Conservation (phyloP, 2,113 vertebrate species). For the Tapirus terrestris region DNA sequence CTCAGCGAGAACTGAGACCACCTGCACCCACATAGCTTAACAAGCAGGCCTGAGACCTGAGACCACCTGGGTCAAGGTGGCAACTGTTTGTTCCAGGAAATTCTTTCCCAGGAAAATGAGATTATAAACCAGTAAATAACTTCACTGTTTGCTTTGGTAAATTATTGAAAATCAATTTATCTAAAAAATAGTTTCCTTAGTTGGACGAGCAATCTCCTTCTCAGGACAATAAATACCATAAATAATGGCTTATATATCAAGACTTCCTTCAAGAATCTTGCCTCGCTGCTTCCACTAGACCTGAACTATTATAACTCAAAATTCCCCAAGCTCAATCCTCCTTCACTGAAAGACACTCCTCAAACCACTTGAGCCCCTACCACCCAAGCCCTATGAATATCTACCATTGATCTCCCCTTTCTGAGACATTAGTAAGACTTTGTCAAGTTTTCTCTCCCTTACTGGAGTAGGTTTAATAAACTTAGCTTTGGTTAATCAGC, state of each 20-base stretch:
- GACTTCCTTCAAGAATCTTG: neutral
- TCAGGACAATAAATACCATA: neutral
- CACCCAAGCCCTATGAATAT: neutral
- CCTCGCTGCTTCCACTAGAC: neutral
- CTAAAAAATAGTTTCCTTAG: conserved; percentile 12
- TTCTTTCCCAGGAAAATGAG: neutral
- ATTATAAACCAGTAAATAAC: neutral
- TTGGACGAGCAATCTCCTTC: neutral
- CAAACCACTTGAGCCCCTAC: neutral
- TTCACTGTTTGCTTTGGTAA: neutral
- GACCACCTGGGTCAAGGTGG: neutral
- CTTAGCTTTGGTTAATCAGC: neutral
- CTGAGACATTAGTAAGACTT: neutral
- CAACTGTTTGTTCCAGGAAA: neutral
- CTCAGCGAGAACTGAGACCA: neutral
- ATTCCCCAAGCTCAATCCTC: neutral
- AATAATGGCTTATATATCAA: neutral
- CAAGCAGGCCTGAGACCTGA: neutral
- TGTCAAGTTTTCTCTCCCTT: neutral
- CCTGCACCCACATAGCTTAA: neutral
- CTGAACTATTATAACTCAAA: neutral
- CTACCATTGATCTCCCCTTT: neutral
- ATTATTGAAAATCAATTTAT: neutral
- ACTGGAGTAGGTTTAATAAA: neutral
- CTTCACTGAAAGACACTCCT: neutral